Percentiles rank a stretch among this genome's conserved stretches.
Conservation (phyloP, 2,113 vertebrate genomes). For the Antechinus flavipes region DNA sequence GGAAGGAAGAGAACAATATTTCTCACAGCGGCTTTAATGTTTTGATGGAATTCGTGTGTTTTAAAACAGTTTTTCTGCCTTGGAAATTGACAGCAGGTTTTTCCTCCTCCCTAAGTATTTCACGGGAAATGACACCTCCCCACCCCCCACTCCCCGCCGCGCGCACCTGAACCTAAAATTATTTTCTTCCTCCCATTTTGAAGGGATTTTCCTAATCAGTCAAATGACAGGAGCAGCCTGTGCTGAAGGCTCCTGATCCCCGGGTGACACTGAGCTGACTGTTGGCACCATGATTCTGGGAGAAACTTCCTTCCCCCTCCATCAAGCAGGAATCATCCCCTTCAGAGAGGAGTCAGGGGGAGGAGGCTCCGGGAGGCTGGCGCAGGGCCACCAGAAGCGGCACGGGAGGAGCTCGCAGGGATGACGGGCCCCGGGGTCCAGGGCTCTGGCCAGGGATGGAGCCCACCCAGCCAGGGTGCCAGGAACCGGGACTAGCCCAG, state of each 20-base stretch:
- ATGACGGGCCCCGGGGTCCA: neutral
- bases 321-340: neutral
- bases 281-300: neutral
- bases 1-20: neutral
- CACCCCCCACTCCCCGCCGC: neutral
- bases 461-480: neutral
- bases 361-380: neutral
- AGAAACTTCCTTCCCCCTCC: neutral
- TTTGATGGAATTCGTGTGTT: neutral
- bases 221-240: neutral
- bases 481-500: neutral
- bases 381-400: neutral
- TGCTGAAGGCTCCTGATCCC: rapidly evolving
- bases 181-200: neutral
- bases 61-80: neutral
- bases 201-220: neutral
- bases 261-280: neutral
- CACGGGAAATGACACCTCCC: neutral
- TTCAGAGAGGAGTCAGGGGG: neutral
- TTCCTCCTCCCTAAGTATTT: neutral
- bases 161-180: neutral
- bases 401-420: neutral
- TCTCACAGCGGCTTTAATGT: neutral
- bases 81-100: neutral
- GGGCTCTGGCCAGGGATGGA: too few relatives aligned